Evolutionary conservation across 2,113 vertebrate species (phyloP).

Genomic region (Poeciliopsis occidentalis): DNA sequence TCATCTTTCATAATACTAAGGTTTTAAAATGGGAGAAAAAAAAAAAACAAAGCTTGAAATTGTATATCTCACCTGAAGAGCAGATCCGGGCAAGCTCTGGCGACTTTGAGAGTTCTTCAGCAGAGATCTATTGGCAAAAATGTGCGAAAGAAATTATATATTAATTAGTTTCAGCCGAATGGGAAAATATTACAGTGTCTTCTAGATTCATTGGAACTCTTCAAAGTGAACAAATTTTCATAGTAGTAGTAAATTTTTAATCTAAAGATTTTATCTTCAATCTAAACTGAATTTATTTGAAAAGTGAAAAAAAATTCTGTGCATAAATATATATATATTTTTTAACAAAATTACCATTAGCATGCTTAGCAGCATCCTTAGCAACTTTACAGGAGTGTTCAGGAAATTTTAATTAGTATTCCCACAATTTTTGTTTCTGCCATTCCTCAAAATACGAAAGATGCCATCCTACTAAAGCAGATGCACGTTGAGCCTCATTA

Average conservation of each 20-base stretch:
- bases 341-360: not conserved
- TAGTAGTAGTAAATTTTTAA: not conserved
- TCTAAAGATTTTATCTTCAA: not conserved
- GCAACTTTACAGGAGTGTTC: not conserved
- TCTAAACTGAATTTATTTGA: not conserved
- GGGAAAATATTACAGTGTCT: too few relatives aligned
- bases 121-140: constrained; percentile 84
- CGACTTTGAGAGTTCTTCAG: constrained; percentile 93
- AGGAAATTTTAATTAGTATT: not conserved
- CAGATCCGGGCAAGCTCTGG: constrained; percentile 88
- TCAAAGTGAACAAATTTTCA: too few relatives aligned
- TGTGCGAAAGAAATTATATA: constrained; percentile 12
- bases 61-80: constrained; percentile 85
- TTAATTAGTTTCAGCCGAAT: not conserved
- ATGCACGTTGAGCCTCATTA: not conserved
- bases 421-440: not conserved
- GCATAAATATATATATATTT: too few relatives aligned
- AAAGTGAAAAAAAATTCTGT: not conserved
- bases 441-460: not conserved
- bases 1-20: not conserved
- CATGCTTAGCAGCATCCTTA: not conserved
- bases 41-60: not conserved
- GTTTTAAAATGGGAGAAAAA: not conserved
- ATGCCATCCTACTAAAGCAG: not conserved
- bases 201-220: too few relatives aligned